These are phyloP conservation scores for Enteromius unitaeniatus DNA, from an alignment of 2,797 vertebrate genomes.

Conservation along the genomic window DNA sequence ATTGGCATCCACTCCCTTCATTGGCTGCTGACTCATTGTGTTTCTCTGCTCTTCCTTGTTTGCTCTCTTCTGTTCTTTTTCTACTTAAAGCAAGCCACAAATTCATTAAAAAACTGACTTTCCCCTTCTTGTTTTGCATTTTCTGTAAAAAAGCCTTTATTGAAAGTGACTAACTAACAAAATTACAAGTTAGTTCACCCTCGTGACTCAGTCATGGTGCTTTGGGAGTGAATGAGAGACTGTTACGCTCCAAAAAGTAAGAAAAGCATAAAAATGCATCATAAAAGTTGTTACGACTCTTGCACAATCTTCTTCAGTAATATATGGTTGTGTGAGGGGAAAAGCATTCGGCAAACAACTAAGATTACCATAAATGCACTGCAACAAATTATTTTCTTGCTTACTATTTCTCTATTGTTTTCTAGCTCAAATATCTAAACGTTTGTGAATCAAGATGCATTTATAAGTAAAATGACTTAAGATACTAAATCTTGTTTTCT, in stretches of 20 bases:
- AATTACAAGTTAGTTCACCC: neutral
- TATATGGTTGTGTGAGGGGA: neutral
- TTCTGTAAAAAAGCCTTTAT: neutral
- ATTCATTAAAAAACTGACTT: neutral
- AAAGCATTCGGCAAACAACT: neutral
- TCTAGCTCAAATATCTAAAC: neutral
- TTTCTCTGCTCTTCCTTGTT: neutral
- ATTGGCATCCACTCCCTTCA: neutral
- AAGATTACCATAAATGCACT: neutral
- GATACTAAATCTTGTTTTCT: neutral
- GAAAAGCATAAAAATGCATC: neutral
- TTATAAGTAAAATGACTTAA: neutral
- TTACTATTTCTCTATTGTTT: neutral
- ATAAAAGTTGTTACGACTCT: neutral
- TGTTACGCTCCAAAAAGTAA: neutral
- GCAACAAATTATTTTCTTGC: neutral
- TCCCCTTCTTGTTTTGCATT: neutral
- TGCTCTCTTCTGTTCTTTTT: neutral
- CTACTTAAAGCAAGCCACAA: neutral
- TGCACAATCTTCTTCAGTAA: neutral
- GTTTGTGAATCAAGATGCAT: neutral
- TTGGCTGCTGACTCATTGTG: neutral
- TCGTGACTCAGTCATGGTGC: neutral
- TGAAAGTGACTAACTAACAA: neutral
- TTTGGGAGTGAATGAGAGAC: neutral